phyloP scores from a whole-genome alignment of 2,888 invertebrate genomes.

The Ormia ochracea region DNA sequence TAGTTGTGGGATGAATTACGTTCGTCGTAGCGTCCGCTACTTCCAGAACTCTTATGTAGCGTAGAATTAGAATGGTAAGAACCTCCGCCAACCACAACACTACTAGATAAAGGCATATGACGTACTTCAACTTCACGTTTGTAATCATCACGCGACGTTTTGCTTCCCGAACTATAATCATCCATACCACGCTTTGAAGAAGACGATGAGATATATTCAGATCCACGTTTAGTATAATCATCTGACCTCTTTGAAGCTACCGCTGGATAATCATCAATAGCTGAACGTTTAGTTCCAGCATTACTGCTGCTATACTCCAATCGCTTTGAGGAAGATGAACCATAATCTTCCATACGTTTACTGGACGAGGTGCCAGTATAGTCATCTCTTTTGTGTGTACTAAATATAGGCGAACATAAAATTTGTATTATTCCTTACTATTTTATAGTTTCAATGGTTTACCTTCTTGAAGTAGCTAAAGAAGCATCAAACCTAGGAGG shows the following conservation, averaged over 20 bases:
- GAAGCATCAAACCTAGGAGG: slow-evolving; percentile 76
- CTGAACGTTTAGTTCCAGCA: slow-evolving; percentile 67
- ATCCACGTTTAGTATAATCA: slow-evolving; percentile 65
- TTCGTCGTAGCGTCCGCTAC: slow-evolving; percentile 70
- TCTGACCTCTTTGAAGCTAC: slow-evolving; percentile 70
- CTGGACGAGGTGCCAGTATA: slow-evolving; percentile 70
- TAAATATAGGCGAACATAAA: slow-evolving; percentile 10
- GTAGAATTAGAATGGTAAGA: slow-evolving; percentile 65
- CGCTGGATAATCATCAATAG: slow-evolving; percentile 70
- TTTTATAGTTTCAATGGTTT: not conserved
- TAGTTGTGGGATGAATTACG: slow-evolving; percentile 69
- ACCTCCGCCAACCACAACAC: slow-evolving; percentile 64
- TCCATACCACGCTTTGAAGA: slow-evolving; percentile 69
- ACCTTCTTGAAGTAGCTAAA: slow-evolving; percentile 74
- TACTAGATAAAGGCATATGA: slow-evolving; percentile 66
- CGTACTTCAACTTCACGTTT: slow-evolving; percentile 76
- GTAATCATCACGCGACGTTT: slow-evolving; percentile 67
- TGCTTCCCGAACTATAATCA: slow-evolving; percentile 67
- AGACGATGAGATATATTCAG: slow-evolving; percentile 68
- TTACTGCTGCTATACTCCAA: slow-evolving; percentile 66
- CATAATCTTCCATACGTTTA: slow-evolving; percentile 73
- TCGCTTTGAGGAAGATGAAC: slow-evolving; percentile 69
- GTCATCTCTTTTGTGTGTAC: slow-evolving; percentile 73
- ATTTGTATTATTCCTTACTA: not conserved
- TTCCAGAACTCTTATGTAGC: slow-evolving; percentile 61